Conservation (phyloP, 35 echinoderm and acorn worm species). For the Eucidaris tribuloides region DNA sequence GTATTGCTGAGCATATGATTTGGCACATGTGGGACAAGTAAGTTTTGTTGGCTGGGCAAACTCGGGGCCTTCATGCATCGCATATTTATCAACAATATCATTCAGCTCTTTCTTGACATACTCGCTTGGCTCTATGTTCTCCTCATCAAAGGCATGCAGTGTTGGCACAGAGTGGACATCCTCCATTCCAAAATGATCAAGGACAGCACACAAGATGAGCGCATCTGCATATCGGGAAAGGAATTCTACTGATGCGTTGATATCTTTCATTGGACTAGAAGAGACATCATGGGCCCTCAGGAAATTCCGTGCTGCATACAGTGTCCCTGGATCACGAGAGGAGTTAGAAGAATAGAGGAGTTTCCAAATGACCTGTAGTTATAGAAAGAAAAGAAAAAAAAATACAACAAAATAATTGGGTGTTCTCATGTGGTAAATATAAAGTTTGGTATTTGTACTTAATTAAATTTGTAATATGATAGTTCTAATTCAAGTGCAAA, state of each 20-base stretch:
- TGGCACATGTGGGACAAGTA: conserved; percentile 29
- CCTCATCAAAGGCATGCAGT: conserved; percentile 18
- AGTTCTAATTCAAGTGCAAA: too few relatives aligned
- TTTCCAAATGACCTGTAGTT: conserved; percentile 65
- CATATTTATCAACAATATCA: conserved; percentile 6
- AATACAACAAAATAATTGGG: background rate
- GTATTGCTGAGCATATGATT: conserved; percentile 14
- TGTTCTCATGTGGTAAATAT: background rate
- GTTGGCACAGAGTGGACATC: conserved; percentile 32
- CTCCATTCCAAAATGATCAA: conserved; percentile 56
- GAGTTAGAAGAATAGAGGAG: conserved; percentile 49
- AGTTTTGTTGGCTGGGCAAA: background rate
- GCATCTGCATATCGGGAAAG: conserved; percentile 50
- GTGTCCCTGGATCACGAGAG: conserved; percentile 45
- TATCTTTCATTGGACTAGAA: conserved; percentile 35
- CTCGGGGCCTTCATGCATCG: conserved; percentile 4
- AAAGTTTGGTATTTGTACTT: background rate
- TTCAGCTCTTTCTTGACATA: background rate
- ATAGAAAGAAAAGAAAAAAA: background rate
- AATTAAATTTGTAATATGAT: background rate
- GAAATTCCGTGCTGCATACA: conserved; percentile 50
- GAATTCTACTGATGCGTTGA: conserved; percentile 58
- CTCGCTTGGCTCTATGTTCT: background rate
- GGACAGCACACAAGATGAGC: conserved; percentile 24
- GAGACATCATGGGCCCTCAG: conserved; percentile 42